Evolutionary conservation across 2,888 invertebrate genomes (phyloP).

Genomic region (Tipula unca): DNA sequence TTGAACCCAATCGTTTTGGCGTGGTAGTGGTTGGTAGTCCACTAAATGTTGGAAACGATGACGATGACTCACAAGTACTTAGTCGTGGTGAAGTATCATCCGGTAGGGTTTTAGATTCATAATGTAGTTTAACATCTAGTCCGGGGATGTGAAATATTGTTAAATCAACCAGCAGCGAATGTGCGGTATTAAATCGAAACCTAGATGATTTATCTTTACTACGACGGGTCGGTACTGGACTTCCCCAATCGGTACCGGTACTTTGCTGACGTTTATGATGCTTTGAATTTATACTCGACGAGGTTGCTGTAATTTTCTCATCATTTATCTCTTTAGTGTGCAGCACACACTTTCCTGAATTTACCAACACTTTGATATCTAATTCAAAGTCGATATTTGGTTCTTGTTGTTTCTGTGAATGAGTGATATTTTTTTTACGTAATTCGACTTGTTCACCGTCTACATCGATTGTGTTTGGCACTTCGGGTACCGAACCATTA

Average conservation of each 20-base stretch:
- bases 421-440: slow-evolving; percentile 45
- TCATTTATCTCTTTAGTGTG: slow-evolving; percentile 73
- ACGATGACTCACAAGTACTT: slow-evolving; percentile 35
- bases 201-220: slow-evolving; percentile 40
- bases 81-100: slow-evolving; percentile 47
- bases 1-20: slow-evolving; percentile 55
- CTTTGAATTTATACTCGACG: slow-evolving; percentile 31
- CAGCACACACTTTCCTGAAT: slow-evolving; percentile 92
- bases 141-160: slow-evolving; percentile 89
- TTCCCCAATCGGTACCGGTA: slow-evolving; percentile 44
- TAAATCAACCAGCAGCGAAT: slow-evolving; percentile 57
- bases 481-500: slow-evolving; percentile 32
- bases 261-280: slow-evolving; percentile 39
- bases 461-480: slow-evolving; percentile 43
- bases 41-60: slow-evolving; percentile 24
- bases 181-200: slow-evolving; percentile 39
- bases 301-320: slow-evolving; percentile 59
- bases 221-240: slow-evolving; percentile 43
- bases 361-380: slow-evolving; percentile 92
- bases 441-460: slow-evolving; percentile 57
- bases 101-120: slow-evolving; percentile 65
- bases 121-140: slow-evolving; percentile 80
- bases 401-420: slow-evolving; percentile 47
- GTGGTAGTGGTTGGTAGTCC: slow-evolving; percentile 29
- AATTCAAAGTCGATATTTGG: slow-evolving; percentile 93